Evolutionary conservation across 2,113 vertebrate genomes (phyloP).

Genomic region (Microcebus ravelobensis): DNA sequence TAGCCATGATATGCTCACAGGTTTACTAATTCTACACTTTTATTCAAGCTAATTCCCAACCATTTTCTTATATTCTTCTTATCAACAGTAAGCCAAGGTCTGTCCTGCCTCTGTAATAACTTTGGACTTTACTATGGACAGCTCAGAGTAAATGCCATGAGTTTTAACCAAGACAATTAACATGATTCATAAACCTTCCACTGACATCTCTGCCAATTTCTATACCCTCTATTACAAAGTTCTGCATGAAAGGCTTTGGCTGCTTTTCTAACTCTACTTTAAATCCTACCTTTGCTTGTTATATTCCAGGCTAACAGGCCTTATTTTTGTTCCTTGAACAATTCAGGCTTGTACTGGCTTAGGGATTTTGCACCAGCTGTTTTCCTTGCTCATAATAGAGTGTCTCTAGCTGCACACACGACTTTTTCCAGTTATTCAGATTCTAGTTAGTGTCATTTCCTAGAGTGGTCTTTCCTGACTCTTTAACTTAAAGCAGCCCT

Average conservation of each 20-base stretch:
- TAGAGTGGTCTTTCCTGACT: background rate
- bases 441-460: background rate
- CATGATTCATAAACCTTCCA: background rate
- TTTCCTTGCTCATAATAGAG: background rate
- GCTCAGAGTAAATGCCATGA: background rate
- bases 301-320: background rate
- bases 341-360: background rate
- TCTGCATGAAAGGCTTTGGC: background rate
- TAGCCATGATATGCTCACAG: background rate
- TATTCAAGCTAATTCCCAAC: background rate
- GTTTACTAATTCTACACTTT: background rate
- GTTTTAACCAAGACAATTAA: background rate
- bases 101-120: background rate
- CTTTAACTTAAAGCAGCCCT: too few species aligned
- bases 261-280: background rate
- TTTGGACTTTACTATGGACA: background rate
- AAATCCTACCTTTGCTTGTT: background rate
- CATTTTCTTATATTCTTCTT: background rate
- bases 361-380: background rate
- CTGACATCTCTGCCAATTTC: background rate
- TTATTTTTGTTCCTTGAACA: background rate
- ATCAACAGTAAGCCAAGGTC: background rate
- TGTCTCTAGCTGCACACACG: rapidly evolving
- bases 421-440: background rate
- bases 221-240: background rate